Base-by-base conservation (phyloP, 1,140 invertebrate species). In the Mactra quadrangularis region DNA sequence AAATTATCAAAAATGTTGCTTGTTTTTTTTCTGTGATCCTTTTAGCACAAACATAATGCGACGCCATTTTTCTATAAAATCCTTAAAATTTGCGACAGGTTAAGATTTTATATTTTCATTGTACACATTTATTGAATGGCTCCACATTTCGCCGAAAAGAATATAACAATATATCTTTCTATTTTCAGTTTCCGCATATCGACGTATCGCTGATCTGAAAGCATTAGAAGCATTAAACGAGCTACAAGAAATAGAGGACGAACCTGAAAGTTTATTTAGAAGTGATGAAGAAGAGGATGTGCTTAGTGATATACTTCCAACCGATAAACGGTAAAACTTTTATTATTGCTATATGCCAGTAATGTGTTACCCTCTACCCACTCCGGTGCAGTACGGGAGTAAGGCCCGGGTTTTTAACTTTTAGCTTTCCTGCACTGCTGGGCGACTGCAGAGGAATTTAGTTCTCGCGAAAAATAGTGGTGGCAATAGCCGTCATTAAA, bases 101-200 rank as follows among this genome's bases (percentile, higher is more conserved):
- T 55, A 19, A 4, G 52, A 9, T 19, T 55, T 6, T 55, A 19
- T n/a, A 19, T 55, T 27, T 11, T 6, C 19, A 6, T 55, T 55
- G n/a, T 11, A 19, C 19, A 27, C 4, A 6, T 55, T 27, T 55
- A 27, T 55, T 27, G 4, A 27, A 9, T 27, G 6, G 52, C 25
- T 27, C 19, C 6, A 22, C n/a, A 22, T 6, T 11, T 6, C 25
- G 7, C 25, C n/a, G 6, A 9, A 9, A 4, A 11, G 27, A 27
- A 59, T 29, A 59, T 59, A 29, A 13, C 9, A 9, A 27, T 6
- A 29, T 59, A 27, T 55, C 25, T 7, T 7, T 33, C 17, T 60
- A 35, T 27, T 33, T 66, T 45, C 45, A 68, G 64, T 68, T 47
- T 68, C 64, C 17, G 64, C 64, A 68, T 68, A 68, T 50, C 64